phyloP scores from a whole-genome alignment of 37 sponge, comb jelly and placozoan genomes.

The Beroe forskalii region DNA sequence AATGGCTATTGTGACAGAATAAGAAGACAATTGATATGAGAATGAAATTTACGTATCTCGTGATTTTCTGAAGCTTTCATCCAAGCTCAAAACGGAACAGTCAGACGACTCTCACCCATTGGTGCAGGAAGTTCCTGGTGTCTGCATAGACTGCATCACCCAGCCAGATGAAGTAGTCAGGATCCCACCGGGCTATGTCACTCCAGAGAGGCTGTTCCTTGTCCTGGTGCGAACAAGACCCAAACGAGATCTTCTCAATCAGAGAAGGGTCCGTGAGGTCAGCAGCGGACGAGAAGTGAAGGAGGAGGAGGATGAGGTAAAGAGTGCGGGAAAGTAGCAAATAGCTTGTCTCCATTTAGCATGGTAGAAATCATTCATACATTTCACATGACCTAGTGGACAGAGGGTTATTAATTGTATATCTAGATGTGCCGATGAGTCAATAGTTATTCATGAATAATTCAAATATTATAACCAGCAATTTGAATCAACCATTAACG shows the following conservation, averaged over 20 bases:
- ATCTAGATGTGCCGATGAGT: too few species aligned
- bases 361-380: too few species aligned
- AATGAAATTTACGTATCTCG: too few species aligned
- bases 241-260: conserved; percentile 38
- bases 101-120: conserved; percentile 31
- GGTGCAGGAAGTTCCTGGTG: not conserved
- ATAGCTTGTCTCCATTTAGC: conserved; percentile 8
- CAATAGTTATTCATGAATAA: too few species aligned
- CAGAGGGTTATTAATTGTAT: too few species aligned
- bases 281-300: not conserved
- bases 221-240: conserved; percentile 45
- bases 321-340: not conserved
- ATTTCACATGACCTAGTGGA: too few species aligned
- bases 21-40: not conserved
- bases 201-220: conserved; percentile 57
- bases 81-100: too few species aligned
- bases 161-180: conserved; percentile 63
- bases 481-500: too few species aligned
- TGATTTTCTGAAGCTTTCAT: too few species aligned
- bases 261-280: conserved; percentile 16
- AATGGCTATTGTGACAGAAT: not conserved
- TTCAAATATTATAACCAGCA: too few species aligned
- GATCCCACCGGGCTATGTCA: conserved; percentile 63
- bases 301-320: not conserved
- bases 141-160: conserved; percentile 64